Evolutionary conservation across 2,888 invertebrate species (phyloP).

Genomic region (Mimas tiliae): DNA sequence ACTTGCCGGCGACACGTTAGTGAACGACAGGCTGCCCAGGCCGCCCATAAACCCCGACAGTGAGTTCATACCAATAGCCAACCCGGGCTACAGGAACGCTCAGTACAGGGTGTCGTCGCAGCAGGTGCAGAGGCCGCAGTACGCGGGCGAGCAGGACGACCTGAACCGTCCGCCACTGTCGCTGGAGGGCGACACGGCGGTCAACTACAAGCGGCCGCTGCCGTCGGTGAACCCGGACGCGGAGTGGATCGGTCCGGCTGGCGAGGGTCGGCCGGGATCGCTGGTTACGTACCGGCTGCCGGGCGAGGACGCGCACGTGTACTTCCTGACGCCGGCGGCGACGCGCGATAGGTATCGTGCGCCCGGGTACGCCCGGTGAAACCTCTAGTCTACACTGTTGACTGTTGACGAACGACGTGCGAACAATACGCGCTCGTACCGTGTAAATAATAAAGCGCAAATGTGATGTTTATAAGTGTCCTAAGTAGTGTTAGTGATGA

Average conservation of each 20-base stretch:
- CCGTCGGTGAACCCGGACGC: slow-evolving; percentile 84
- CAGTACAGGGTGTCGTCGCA: slow-evolving; percentile 64
- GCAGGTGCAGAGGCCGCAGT: slow-evolving; percentile 59
- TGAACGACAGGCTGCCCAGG: slow-evolving; percentile 89
- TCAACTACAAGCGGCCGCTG: slow-evolving; percentile 85
- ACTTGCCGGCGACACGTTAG: slow-evolving; percentile 87
- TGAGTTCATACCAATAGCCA: slow-evolving; percentile 83
- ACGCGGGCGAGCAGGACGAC: slow-evolving; percentile 72
- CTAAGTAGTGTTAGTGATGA: slow-evolving; percentile 79
- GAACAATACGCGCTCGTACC: slow-evolving; percentile 55
- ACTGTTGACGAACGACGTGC: neutral
- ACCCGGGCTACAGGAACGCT: slow-evolving; percentile 69
- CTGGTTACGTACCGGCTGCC: slow-evolving; percentile 90
- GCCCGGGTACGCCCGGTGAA: slow-evolving; percentile 47
- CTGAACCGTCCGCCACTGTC: slow-evolving; percentile 65
- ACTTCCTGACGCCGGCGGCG: slow-evolving; percentile 90
- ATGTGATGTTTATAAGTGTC: slow-evolving; percentile 83
- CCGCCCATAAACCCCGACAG: slow-evolving; percentile 89
- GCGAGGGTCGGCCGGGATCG: slow-evolving; percentile 82
- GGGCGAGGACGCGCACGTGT: slow-evolving; percentile 91
- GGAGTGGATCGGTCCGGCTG: slow-evolving; percentile 83
- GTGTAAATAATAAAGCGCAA: slow-evolving; percentile 83
- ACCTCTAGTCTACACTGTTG: slow-evolving; percentile 73
- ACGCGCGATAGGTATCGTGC: slow-evolving; percentile 68
- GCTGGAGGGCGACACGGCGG: slow-evolving; percentile 76